Base-by-base conservation (phyloP, 2,888 invertebrate genomes). In the Pteria penguin region DNA sequence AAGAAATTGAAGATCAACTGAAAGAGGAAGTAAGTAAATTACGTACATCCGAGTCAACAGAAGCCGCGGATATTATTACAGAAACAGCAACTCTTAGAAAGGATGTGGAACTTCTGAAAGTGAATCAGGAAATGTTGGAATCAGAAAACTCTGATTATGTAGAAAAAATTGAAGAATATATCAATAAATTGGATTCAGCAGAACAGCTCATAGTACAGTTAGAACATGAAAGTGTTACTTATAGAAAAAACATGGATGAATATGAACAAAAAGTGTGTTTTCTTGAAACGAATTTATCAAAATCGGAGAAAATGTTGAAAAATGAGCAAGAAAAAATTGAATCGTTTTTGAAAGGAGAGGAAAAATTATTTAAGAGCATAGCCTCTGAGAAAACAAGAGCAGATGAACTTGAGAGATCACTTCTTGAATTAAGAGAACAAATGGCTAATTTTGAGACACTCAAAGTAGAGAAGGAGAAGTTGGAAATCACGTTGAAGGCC, bases 141-240 rank as follows among this genome's bases (percentile, higher is more conserved):
- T 8, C 78, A 52, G 87, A 86, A 52, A 72, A 86, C 66, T 83
- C 85, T 33, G 78, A 72, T 26, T 85, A 87, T 66, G 77, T 86
- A 29, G 77, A 80, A 54, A 76, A 72, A 4, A 84, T 85, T 32
- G 84, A 86, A 63, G 82, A n/a, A 55, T 32, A 65, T 52, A 45
- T 65, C 18, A 54, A 36, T 29, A 75, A 63, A 24, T 62, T 75
- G 14, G 14, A 58, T 11, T 32, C 52, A 29, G 32, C 66, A 52
- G 61, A 74, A 54, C 70, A 70, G 18, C 14, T 45, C 8, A 45
- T 45, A 18, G 36, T 26, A 29, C 57, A 75, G 22, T 45, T 70
- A 18, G 58, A 54, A n/a, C 54, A 54, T 18, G 45, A 75, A 52
- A 65, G 24, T n/a, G 29, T 31, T 29, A 14, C 22, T 22, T 32